These are phyloP conservation scores for Salticus scenicus DNA, from an alignment of 2,888 invertebrate genomes.

Conservation along the genomic window DNA sequence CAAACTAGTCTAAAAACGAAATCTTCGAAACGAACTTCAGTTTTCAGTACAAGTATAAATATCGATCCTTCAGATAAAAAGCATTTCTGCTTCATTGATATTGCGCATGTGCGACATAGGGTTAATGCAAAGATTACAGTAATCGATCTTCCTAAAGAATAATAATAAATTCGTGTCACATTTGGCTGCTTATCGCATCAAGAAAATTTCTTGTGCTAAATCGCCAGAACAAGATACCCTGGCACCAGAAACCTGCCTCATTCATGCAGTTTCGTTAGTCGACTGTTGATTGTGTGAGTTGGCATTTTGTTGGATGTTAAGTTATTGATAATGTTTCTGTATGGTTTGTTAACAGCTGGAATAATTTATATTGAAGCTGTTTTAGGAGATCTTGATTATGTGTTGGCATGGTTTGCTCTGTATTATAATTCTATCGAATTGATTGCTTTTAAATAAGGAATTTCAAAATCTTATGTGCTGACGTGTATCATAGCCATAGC, in stretches of 20 bases:
- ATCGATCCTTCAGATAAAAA: conserved; percentile 40
- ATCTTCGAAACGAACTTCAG: background rate
- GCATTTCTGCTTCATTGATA: conserved; percentile 20
- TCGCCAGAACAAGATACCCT: conserved; percentile 27
- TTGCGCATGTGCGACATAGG: conserved; percentile 45
- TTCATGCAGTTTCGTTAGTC: conserved; percentile 43
- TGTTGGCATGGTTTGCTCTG: too few species aligned
- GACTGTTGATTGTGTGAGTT: conserved; percentile 3
- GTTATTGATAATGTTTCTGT: background rate
- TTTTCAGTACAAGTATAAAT: conserved; percentile 17
- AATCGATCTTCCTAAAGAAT: conserved; percentile 49
- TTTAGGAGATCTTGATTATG: too few species aligned
- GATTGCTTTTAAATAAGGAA: too few species aligned
- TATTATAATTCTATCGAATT: too few species aligned
- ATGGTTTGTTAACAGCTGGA: background rate
- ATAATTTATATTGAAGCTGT: too few species aligned
- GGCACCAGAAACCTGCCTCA: conserved; percentile 4
- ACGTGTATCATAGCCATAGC: too few species aligned
- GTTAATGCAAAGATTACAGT: conserved; percentile 44
- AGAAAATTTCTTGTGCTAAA: background rate
- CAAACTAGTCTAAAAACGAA: background rate
- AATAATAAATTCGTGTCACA: background rate
- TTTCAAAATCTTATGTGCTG: too few species aligned
- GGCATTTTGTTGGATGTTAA: background rate
- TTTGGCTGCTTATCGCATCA: conserved; percentile 19